Percentiles rank a stretch among this genome's conserved stretches.
Evolutionary conservation across 2,113 vertebrate species (phyloP).

Genomic region (Microtus pennsylvanicus): DNA sequence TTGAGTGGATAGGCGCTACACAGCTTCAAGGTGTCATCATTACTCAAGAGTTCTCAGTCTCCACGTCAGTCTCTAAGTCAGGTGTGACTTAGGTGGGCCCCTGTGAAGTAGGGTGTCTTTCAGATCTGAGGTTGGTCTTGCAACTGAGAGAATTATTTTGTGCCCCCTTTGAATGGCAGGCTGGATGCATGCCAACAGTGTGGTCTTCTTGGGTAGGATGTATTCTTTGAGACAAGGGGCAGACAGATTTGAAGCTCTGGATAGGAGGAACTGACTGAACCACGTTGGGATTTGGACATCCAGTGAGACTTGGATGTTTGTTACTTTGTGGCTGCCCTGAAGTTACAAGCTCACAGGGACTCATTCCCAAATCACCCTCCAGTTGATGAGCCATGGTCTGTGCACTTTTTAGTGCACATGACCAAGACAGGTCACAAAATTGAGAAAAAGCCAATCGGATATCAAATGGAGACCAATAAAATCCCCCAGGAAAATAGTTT

Average conservation of each 20-base stretch:
- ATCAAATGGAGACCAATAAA: conserved; percentile 37
- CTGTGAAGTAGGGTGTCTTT: background rate
- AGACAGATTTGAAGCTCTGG: background rate
- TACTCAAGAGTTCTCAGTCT: background rate
- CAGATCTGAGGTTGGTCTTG: background rate
- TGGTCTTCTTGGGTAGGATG: background rate
- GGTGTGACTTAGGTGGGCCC: background rate
- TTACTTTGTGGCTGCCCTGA: background rate
- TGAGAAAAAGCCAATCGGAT: conserved; percentile 41
- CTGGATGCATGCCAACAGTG: background rate
- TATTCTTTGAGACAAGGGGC: background rate
- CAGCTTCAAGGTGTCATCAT: background rate
- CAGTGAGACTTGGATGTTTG: background rate
- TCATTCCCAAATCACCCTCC: background rate
- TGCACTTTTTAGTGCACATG: conserved; percentile 8
- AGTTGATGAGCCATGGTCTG: background rate
- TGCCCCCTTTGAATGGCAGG: background rate
- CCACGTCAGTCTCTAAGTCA: background rate
- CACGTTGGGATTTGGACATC: background rate
- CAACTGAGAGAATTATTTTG: background rate
- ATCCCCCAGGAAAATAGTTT: background rate
- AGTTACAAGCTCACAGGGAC: background rate
- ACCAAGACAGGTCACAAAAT: background rate
- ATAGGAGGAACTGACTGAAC: conserved; percentile 25
- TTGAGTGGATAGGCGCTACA: background rate